phyloP scores from a whole-genome alignment of 2,888 invertebrate species.

The Tanytarsus gracilentus region DNA sequence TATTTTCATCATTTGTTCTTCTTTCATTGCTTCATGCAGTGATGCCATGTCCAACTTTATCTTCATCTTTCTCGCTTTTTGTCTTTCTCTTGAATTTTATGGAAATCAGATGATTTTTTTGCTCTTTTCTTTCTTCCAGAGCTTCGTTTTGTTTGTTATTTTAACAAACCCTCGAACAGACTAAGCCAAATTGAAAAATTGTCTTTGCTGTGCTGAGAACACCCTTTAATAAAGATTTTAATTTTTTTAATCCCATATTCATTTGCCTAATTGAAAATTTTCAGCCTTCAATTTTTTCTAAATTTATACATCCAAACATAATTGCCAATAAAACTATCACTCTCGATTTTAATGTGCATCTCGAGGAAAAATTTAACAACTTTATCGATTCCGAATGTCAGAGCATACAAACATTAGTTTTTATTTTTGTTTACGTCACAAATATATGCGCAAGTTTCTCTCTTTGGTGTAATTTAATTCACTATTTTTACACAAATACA shows the following conservation, averaged over 20 bases:
- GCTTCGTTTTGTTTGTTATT: constrained; percentile 4
- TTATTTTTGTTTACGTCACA: neutral
- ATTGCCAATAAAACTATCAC: neutral
- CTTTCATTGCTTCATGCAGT: too few relatives aligned
- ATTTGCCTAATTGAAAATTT: neutral
- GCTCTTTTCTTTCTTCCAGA: neutral
- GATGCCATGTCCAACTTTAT: neutral
- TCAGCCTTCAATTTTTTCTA: neutral
- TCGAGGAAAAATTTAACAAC: constrained; percentile 5
- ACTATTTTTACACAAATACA: too few relatives aligned
- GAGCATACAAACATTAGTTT: neutral
- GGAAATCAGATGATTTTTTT: constrained; percentile 15
- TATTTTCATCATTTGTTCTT: neutral
- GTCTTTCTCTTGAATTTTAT: neutral
- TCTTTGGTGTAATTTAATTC: too few relatives aligned
- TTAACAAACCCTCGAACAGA: neutral
- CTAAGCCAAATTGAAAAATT: neutral
- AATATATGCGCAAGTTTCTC: too few relatives aligned
- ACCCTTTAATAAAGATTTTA: neutral
- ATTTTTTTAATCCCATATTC: neutral
- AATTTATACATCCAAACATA: neutral
- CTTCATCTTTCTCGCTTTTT: neutral
- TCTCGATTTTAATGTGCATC: neutral
- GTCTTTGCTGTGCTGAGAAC: too few relatives aligned
- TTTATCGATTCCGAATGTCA: constrained; percentile 10